phyloP scores from a whole-genome alignment of 2,113 vertebrate genomes.

The Pteruthius melanotis region DNA sequence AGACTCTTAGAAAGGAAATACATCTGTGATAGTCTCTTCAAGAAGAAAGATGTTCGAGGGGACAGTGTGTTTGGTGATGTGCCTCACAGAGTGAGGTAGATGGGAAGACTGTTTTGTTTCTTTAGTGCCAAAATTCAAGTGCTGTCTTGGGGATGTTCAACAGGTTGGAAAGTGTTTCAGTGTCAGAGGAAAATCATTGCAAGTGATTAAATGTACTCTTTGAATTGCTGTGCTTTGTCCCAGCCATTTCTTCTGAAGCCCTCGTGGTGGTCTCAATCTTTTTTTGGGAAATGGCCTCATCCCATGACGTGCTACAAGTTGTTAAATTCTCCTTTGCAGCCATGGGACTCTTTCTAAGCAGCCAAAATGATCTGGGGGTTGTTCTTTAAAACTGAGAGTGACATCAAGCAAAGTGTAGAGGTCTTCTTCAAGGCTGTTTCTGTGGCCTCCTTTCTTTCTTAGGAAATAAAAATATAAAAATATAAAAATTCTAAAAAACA shows the following conservation, averaged over 20 bases:
- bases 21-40: neutral
- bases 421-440: neutral
- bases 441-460: neutral
- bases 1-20: neutral
- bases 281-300: neutral
- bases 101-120: neutral
- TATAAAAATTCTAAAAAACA: neutral
- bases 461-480: neutral
- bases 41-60: neutral
- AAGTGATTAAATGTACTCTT: neutral
- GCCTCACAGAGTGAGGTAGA: neutral
- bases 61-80: neutral
- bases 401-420: neutral
- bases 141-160: neutral
- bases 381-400: neutral
- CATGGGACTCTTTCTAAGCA: neutral
- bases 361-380: neutral
- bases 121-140: neutral
- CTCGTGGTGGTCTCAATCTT: neutral
- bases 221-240: neutral
- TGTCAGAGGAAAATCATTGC: neutral
- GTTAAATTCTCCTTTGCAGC: neutral
- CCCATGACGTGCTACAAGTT: neutral
- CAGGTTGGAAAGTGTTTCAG: neutral
- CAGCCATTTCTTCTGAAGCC: neutral